Evolutionary conservation across 2,888 invertebrate species (phyloP), one percentile per base, ranked within the genome.

Genomic region (Arctia plantaginis): DNA sequence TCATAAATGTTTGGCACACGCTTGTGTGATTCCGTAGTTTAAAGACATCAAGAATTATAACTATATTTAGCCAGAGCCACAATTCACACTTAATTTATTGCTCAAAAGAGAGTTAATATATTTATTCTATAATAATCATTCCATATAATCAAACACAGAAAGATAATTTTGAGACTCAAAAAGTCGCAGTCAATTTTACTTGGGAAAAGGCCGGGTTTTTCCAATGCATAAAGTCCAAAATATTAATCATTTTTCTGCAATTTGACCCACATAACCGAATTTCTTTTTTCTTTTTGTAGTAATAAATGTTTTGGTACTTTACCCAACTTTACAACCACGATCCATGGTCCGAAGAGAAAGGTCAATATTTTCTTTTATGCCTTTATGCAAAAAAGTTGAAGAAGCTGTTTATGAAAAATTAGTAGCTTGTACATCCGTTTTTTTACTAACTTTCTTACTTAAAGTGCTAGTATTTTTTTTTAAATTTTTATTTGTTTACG

Each of bases 11-110:
- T 70, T 62, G 39, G 62, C 30, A 20, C n/a, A 59, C 6, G 13
- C 12, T 62, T 39, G 10, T 8, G 30, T 70, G 62, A 62, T 70
- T 70, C 70, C 70, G 62, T 62, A 62, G 62, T 51, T 62, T 8
- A 33, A 59, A 41, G 55, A n/a, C 15, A 47, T 47, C 30, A 12
- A 30, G 20, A 18, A 27, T 27, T n/a, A 13, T 13, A 27, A n/a
- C 27, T 27, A n/a, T 59, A 3, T n/a, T 59, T n/a, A 59, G n/a
- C 27, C 13, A 3, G 13, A 59, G 55, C 55, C 55, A 59, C 55
- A 59, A n/a, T 59, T n/a, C n/a, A 23, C 23, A n/a, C 6, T 47
- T 44, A 44, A 51, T 51, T 51, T 55, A 51, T 23, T 55, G 12
- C 55, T n/a, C n/a, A n/a, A n/a, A n/a, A n/a, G 55, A 55, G 7